These are phyloP conservation scores for Macrobrachium rosenbergii DNA, from an alignment of 1,140 invertebrate genomes.

Conservation along the genomic window DNA sequence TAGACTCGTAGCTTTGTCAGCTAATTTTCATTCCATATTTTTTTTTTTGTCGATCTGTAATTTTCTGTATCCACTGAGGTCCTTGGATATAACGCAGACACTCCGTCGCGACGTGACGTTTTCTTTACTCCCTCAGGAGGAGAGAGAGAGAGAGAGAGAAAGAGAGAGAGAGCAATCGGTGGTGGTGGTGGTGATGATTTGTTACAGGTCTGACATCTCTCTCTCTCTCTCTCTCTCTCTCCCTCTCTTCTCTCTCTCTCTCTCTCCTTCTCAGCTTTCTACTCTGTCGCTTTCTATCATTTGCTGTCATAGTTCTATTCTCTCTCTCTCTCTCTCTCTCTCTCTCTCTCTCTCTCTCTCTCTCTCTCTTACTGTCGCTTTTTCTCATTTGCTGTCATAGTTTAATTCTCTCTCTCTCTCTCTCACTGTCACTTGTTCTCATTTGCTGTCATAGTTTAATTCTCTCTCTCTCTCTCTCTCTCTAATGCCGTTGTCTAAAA, in stretches of 20 bases:
- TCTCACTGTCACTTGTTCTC: background rate
- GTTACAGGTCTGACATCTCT: no score
- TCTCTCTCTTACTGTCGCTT: background rate
- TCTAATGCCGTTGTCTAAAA: no score
- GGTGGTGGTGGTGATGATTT: no score
- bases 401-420: background rate
- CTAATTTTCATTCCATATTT: no score
- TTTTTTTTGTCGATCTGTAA: no score
- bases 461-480: background rate
- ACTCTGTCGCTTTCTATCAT: background rate
- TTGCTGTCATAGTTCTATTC: background rate
- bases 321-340: background rate
- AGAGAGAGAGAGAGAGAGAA: background rate
- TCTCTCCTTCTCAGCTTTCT: background rate
- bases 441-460: background rate
- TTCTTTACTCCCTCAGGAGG: background rate
- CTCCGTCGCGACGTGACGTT: no score
- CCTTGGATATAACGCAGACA: no score
- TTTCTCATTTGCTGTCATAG: background rate
- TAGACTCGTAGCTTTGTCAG: background rate
- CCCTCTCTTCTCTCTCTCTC: background rate
- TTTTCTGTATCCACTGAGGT: no score
- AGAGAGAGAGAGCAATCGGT: background rate
- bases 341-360: constrained; percentile 2
- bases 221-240: background rate